Conservation (phyloP, 2,797 vertebrate species). For the Eulemur albifrons region DNA sequence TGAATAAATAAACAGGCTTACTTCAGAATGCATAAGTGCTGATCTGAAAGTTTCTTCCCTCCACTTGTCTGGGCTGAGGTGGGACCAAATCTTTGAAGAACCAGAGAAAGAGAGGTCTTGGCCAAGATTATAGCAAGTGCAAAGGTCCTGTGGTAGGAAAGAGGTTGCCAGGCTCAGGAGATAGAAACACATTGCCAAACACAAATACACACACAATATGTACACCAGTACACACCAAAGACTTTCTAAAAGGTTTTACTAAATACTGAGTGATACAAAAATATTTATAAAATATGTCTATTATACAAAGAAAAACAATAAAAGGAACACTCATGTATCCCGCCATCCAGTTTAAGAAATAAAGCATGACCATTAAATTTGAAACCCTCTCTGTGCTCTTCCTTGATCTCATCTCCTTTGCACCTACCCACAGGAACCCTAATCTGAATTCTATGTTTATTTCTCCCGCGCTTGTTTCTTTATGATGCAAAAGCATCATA, state of each 20-base stretch:
- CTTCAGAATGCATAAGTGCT: neutral
- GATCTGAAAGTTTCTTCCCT: neutral
- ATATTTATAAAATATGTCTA: neutral
- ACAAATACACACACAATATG: neutral
- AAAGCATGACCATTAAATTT: neutral
- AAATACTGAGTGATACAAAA: neutral
- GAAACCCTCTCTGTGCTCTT: neutral
- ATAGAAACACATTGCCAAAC: neutral
- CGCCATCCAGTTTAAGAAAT: neutral
- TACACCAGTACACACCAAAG: neutral
- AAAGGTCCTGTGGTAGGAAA: neutral
- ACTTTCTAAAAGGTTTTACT: neutral
- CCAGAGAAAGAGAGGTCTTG: neutral
- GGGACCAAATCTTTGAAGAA: neutral
- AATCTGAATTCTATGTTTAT: neutral
- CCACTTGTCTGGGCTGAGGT: neutral
- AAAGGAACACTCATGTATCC: neutral
- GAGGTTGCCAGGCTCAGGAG: neutral
- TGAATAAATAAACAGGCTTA: neutral
- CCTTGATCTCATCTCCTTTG: neutral
- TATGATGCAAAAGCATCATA: too few relatives aligned
- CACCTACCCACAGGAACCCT: neutral
- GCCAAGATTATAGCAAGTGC: neutral
- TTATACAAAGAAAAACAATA: neutral
- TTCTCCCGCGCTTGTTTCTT: neutral